Evolutionary conservation across 2,797 vertebrate species (phyloP), one percentile per base, ranked within the genome.

Genomic region (Eleutherodactylus coqui): DNA sequence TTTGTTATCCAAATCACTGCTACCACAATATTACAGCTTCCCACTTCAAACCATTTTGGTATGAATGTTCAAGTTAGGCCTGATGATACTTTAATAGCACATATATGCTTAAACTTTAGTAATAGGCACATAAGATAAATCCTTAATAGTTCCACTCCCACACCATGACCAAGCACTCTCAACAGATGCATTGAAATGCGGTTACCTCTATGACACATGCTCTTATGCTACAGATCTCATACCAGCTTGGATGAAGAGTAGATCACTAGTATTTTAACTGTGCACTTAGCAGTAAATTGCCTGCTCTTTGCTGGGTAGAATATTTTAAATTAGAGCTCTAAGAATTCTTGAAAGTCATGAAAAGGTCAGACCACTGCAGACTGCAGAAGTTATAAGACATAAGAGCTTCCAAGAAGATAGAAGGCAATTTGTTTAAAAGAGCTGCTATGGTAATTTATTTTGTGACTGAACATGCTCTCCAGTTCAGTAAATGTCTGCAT

Each of bases 341-440:
- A 72, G n/a, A n/a, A 58, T 16, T 83, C 81, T 45, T 75, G 34
- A 83, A 83, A 83, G 81, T 83, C 69, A 75, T 58, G 41, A 75
- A 55, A 83, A 72, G 53, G 64, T 85, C 73, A 80, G 47, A 73
- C 69, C 29, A 85, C 14, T 27, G 19, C 64, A 34, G 13, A 36
- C 64, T 85, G 69, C 36, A 43, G 70, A 73, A 72, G 76, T 72
- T 72, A 62, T 55, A 64, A 87, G 27, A 55, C 19, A 38, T 43
- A 55, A 60, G 81, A 58, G 45, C 34, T 78, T 49, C 45, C 73
- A 73, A 45, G 41, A 53, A 67, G 11, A 80, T 32, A 53, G 32
- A 62, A 41, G 19, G 86, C 72, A 79, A 75, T 84, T 87, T 32
- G 55, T 75, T 80, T 67, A 21, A 41, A 72, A 79, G 41, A 75